Evolutionary conservation across 2,888 invertebrate species (phyloP).

Genomic region (Acholoe squamosa): DNA sequence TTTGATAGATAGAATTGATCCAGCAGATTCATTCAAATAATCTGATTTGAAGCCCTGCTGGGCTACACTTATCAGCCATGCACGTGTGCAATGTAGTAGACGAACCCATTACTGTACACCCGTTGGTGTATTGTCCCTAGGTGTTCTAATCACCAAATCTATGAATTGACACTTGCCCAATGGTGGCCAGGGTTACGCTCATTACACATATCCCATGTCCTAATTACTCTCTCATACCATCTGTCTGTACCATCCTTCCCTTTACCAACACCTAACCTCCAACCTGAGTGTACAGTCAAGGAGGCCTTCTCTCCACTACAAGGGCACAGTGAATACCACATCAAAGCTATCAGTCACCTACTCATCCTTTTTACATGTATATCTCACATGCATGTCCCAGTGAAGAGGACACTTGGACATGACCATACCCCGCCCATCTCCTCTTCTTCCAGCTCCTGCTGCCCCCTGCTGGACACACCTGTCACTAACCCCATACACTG

Average conservation of each 20-base stretch:
- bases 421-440: not conserved
- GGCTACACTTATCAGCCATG: too few relatives aligned
- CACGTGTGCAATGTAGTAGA: too few relatives aligned
- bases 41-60: too few relatives aligned
- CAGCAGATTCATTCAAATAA: too few relatives aligned
- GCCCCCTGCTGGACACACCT: conserved; percentile 42
- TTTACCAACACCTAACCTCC: not conserved
- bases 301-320: not conserved
- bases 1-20: too few relatives aligned
- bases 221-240: not conserved
- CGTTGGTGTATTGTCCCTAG: too few relatives aligned
- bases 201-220: not conserved
- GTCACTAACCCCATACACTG: not conserved
- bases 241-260: not conserved
- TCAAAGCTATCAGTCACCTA: not conserved
- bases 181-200: not conserved
- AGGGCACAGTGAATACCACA: not conserved
- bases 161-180: too few relatives aligned
- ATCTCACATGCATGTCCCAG: too few relatives aligned
- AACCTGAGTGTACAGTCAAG: not conserved
- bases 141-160: too few relatives aligned
- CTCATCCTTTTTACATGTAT: too few relatives aligned
- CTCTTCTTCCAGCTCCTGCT: not conserved
- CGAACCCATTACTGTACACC: too few relatives aligned
- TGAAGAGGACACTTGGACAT: not conserved